A percentile compares a stretch with the other conserved stretches of the same genome.
phyloP scores from a whole-genome alignment of 2,113 vertebrate species.

The Microcebus griseorufus region DNA sequence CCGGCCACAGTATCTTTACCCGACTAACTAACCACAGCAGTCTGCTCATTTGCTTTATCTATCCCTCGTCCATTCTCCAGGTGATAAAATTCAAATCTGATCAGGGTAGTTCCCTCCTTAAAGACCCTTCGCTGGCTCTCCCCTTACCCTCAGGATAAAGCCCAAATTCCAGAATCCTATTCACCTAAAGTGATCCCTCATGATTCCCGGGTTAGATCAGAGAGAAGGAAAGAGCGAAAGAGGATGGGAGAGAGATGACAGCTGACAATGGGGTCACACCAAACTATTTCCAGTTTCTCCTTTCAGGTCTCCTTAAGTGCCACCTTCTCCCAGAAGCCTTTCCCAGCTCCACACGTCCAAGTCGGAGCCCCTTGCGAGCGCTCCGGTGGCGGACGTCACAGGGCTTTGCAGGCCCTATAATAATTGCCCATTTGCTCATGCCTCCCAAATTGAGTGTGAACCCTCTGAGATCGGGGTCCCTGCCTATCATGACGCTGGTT shows the following conservation, averaged over 20 bases:
- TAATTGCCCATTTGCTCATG: neutral
- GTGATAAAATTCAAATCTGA: conserved; percentile 1
- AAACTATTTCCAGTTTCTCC: neutral
- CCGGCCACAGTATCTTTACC: neutral
- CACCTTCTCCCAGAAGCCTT: neutral
- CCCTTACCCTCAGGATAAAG: neutral
- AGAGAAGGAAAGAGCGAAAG: neutral
- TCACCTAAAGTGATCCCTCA: neutral
- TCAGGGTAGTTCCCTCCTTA: neutral
- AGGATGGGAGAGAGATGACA: neutral
- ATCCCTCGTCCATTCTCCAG: neutral
- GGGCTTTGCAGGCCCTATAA: neutral
- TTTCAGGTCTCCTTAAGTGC: neutral
- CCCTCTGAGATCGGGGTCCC: neutral
- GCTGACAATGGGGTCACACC: neutral
- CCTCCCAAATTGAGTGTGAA: neutral
- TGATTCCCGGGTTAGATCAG: neutral
- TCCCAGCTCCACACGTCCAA: neutral
- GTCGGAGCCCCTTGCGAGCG: neutral
- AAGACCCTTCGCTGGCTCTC: neutral
- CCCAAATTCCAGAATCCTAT: neutral
- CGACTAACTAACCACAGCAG: neutral
- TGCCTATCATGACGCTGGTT: neutral
- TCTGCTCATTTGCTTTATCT: neutral
- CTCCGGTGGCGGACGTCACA: neutral